Conservation (phyloP, 2,113 vertebrate genomes). For the Platichthys stellatus region DNA sequence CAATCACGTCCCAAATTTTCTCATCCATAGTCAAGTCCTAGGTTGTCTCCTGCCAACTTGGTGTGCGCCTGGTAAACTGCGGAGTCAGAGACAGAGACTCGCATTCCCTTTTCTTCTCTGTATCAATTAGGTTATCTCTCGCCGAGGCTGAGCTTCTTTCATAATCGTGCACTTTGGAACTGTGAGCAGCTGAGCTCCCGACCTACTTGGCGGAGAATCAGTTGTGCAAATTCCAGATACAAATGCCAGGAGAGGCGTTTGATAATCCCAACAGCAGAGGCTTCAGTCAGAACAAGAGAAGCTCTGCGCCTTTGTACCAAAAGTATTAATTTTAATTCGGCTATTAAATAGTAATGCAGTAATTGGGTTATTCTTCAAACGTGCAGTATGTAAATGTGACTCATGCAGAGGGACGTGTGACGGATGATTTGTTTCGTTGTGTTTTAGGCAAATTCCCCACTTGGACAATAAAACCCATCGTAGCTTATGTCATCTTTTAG, state of each 20-base stretch:
- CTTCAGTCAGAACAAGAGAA: neutral
- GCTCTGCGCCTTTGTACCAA: neutral
- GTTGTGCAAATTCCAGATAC: constrained; percentile 5
- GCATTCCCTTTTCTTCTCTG: neutral
- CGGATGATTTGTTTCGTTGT: neutral
- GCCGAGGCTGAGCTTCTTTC: constrained; percentile 22
- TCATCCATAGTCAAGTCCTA: constrained; percentile 56
- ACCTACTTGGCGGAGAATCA: constrained; percentile 38
- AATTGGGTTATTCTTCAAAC: neutral
- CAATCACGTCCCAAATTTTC: constrained; percentile 77
- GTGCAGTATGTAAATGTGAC: neutral
- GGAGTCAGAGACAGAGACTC: constrained; percentile 11
- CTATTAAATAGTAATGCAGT: neutral
- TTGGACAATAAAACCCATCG: no score
- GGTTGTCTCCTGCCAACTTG: constrained; percentile 4
- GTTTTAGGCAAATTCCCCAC: neutral
- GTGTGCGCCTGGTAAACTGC: neutral
- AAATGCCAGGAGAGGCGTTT: neutral
- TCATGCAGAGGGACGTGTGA: neutral
- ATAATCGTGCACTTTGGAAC: constrained; percentile 62
- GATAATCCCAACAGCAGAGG: neutral
- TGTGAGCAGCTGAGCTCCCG: constrained; percentile 35
- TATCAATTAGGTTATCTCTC: constrained; percentile 33
- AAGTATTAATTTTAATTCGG: neutral
- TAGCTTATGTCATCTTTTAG: no score